Percentiles rank a stretch among this genome's conserved stretches.
phyloP scores from a whole-genome alignment of 2,113 vertebrate species.

The Phaetusa simplex region DNA sequence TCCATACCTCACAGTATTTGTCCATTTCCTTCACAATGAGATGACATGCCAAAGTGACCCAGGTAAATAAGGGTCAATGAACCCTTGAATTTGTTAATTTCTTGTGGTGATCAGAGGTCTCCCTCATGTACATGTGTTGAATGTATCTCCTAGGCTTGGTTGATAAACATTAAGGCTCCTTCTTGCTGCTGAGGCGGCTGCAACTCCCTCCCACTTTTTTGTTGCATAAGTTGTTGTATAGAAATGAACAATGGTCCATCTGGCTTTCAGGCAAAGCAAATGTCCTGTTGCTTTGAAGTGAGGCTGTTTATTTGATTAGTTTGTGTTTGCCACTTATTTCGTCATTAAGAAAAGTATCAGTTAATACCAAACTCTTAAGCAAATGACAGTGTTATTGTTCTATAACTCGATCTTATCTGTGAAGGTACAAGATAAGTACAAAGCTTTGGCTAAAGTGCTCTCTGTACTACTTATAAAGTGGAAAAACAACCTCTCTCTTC shows the following conservation, averaged over 20 bases:
- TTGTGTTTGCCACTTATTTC: slow-evolving; percentile 15
- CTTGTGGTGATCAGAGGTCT: background rate
- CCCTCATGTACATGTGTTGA: background rate
- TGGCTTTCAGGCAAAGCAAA: background rate
- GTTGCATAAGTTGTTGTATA: background rate
- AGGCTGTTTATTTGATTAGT: background rate
- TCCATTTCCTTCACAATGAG: background rate
- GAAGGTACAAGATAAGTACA: background rate
- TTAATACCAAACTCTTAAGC: background rate
- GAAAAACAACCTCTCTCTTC: background rate
- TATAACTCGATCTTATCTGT: background rate
- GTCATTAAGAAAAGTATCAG: slow-evolving; percentile 9
- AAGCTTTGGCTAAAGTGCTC: background rate
- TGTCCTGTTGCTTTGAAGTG: background rate
- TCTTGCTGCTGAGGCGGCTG: background rate
- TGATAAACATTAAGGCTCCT: background rate
- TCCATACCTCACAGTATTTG: background rate
- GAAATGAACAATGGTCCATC: background rate
- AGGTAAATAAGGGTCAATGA: background rate
- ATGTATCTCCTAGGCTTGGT: background rate
- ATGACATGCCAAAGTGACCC: background rate
- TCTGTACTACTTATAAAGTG: background rate
- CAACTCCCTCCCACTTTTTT: fast-evolving
- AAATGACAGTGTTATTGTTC: background rate
- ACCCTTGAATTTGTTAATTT: background rate